phyloP scores from a whole-genome alignment of 2,888 invertebrate species.

The Achlya flavicornis region DNA sequence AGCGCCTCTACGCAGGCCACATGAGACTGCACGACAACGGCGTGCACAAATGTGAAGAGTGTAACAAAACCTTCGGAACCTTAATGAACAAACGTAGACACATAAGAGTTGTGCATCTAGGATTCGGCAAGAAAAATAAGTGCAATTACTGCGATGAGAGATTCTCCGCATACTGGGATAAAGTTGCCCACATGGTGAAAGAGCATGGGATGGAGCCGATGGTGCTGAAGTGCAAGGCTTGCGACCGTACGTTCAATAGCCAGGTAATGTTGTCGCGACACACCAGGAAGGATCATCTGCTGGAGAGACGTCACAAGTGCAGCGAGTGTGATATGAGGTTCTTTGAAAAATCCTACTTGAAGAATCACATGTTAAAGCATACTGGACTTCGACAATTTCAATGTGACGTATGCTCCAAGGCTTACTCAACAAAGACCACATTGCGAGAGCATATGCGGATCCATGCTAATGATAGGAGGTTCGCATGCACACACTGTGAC shows the following conservation, averaged over 20 bases:
- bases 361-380: constrained; percentile 60
- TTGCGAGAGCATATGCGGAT: constrained; percentile 58
- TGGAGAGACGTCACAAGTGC: constrained; percentile 69
- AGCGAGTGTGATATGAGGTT: constrained; percentile 69
- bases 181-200: constrained; percentile 57
- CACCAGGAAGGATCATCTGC: constrained; percentile 65
- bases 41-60: constrained; percentile 53
- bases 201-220: constrained; percentile 53
- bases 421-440: constrained; percentile 55
- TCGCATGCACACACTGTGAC: constrained; percentile 32
- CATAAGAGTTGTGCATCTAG: constrained; percentile 31
- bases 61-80: constrained; percentile 52
- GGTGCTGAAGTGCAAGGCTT: constrained; percentile 57
- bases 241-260: constrained; percentile 55
- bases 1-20: constrained; percentile 46
- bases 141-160: constrained; percentile 52
- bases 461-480: constrained; percentile 31
- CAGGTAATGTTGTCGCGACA: constrained; percentile 52
- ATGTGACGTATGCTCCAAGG: constrained; percentile 61
- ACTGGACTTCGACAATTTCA: constrained; percentile 52
- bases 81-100: constrained; percentile 35
- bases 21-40: constrained; percentile 51
- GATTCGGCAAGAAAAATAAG: constrained; percentile 44
- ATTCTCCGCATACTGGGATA: constrained; percentile 59
- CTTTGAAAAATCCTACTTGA: constrained; percentile 45